These are phyloP conservation scores for Coracopsis vasa DNA, from an alignment of 2,113 vertebrate genomes.

Conservation along the genomic window DNA sequence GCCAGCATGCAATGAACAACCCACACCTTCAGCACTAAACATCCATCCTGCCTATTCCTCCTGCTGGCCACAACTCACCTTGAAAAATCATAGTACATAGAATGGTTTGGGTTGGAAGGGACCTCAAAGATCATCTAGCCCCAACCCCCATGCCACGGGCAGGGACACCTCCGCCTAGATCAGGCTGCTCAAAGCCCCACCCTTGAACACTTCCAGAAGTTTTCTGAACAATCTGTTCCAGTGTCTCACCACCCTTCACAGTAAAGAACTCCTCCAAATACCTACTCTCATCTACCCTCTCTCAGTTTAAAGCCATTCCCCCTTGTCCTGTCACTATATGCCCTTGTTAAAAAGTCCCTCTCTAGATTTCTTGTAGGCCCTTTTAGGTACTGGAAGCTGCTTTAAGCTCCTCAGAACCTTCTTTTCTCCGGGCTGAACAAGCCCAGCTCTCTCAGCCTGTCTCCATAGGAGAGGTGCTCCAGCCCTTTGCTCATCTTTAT, in stretches of 20 bases:
- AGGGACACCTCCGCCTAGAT: neutral
- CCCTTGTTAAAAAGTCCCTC: neutral
- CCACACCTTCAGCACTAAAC: fast-evolving
- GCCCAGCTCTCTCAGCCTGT: neutral
- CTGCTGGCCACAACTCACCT: neutral
- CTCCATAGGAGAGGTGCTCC: neutral
- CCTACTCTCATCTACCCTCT: neutral
- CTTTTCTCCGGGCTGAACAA: neutral
- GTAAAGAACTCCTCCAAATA: neutral
- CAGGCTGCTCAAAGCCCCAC: neutral
- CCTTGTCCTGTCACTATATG: neutral
- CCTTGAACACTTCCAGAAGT: neutral
- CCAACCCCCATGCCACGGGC: neutral
- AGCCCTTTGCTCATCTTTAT: neutral
- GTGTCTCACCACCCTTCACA: neutral
- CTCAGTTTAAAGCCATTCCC: neutral
- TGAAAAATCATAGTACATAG: neutral
- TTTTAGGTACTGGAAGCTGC: neutral
- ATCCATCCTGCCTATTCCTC: neutral
- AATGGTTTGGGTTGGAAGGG: neutral
- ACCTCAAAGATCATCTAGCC: neutral
- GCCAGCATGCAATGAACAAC: fast-evolving
- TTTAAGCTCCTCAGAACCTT: neutral
- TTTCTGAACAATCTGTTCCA: neutral
- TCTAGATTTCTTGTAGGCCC: neutral